Evolutionary conservation across 2,113 vertebrate genomes (phyloP), one percentile per base, ranked within the genome.

Genomic region (Pyxicephalus adspersus): DNA sequence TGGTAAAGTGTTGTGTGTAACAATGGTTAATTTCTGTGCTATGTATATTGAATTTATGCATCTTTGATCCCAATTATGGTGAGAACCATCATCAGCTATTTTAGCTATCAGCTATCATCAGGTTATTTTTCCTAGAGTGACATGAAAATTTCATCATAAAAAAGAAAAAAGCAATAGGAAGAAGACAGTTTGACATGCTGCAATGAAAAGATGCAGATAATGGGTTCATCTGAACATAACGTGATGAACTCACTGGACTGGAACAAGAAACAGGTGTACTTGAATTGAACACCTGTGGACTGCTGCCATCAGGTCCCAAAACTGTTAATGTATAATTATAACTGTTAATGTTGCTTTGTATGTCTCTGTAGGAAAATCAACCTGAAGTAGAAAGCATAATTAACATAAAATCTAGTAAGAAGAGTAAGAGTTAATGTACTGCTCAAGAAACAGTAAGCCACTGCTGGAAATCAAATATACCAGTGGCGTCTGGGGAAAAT

Each of bases 211-310:
- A 51, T 63, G n/a, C 19, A 63, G 66, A 63, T 23, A 70, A 68
- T 57, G n/a, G 60, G 17, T 68, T 79, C 19, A 68, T 68, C 25
- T 79, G 77, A 68, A 58, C 23, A 68, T 45, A 26, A 20, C 26
- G 20, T 45, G 60, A 79, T 68, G 29, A 38, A 68, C 26, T 81
- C 60, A 74, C 29, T 74, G 79, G 29, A 28, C 55, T 57, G 28
- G 28, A 81, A 81, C 20, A 74, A 55, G 45, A 51, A 81, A 65
- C 79, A 81, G 70, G 79, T 81, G 79, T 70, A 64, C 60, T 18
- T 11, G 26, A 55, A 72, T 38, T 65, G 50, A 22, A 61, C 79
- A 64, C 60, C 68, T 81, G 79, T 74, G 61, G 11, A 74, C 68
- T 25, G 63, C 25, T 73, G 57, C 20, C 67, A 34, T 67, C 29